Evolutionary conservation across 2,113 vertebrate genomes (phyloP).

Genomic region (Lophius piscatorius): DNA sequence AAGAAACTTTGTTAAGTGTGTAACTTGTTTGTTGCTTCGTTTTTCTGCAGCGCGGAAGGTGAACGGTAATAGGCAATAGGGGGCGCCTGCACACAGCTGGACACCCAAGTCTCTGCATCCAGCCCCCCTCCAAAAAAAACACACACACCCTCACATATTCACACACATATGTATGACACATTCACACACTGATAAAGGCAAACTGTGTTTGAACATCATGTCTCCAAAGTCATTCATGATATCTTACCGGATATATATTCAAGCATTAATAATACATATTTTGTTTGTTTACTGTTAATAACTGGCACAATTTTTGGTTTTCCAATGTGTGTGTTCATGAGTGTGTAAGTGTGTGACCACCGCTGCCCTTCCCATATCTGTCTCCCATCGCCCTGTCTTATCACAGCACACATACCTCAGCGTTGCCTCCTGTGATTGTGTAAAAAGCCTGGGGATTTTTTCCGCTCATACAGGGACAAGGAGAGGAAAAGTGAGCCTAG

Average conservation of each 20-base stretch:
- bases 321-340: conserved; percentile 24
- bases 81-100: conserved; percentile 83
- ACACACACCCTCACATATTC: conserved; percentile 34
- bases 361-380: conserved; percentile 72
- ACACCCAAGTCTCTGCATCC: conserved; percentile 34
- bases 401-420: conserved; percentile 73
- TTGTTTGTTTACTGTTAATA: conserved; percentile 18
- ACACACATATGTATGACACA: conserved; percentile 24
- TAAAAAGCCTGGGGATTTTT: conserved; percentile 65
- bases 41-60: conserved; percentile 33
- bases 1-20: too few species aligned
- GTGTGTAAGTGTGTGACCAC: conserved; percentile 52
- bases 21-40: conserved; percentile 29
- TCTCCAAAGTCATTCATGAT: conserved; percentile 14
- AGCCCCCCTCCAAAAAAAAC: conserved; percentile 9
- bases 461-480: conserved; percentile 56
- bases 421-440: conserved; percentile 80
- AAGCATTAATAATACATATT: conserved; percentile 42
- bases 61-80: conserved; percentile 79
- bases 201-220: conserved; percentile 20
- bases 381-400: conserved; percentile 76
- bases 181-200: conserved; percentile 21
- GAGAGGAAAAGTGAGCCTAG: conserved; percentile 72
- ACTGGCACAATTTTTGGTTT: conserved; percentile 16
- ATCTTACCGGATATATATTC: conserved; percentile 32